These are phyloP conservation scores for Eupithecia pulchellata DNA, from an alignment of 2,888 invertebrate genomes.

Conservation along the genomic window DNA sequence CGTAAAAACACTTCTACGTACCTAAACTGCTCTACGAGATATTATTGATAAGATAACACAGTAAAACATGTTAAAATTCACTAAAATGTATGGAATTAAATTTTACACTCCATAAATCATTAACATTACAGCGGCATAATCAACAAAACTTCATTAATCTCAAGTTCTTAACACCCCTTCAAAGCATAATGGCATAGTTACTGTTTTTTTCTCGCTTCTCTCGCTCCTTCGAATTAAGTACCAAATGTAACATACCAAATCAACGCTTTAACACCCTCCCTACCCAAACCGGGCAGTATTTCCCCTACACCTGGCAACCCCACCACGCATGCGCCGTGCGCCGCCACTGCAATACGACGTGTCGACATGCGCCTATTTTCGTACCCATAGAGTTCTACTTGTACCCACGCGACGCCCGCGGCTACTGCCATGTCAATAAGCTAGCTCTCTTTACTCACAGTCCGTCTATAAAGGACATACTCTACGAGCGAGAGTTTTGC, in stretches of 20 bases:
- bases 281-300: neutral
- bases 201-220: neutral
- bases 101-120: neutral
- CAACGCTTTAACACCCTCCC: neutral
- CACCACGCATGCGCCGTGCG: slow-evolving; percentile 69
- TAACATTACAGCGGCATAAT: neutral
- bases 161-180: neutral
- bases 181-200: neutral
- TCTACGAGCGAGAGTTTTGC: neutral
- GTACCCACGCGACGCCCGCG: slow-evolving; percentile 39
- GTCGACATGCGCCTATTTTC: slow-evolving; percentile 67
- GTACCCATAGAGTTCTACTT: slow-evolving; percentile 41
- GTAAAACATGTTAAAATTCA: neutral
- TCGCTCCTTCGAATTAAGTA: neutral
- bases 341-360: slow-evolving; percentile 81
- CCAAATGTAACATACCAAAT: neutral
- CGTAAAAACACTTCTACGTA: neutral
- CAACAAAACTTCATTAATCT: neutral
- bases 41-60: too few relatives aligned
- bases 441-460: neutral
- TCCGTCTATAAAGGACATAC: neutral
- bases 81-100: too few relatives aligned
- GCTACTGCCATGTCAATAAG: neutral
- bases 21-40: too few relatives aligned
- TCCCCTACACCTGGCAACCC: slow-evolving; percentile 53